Percentiles rank a stretch among this genome's conserved stretches.
These are phyloP conservation scores for Cinara cedri DNA, from an alignment of 2,888 invertebrate species.

Conservation along the genomic window DNA sequence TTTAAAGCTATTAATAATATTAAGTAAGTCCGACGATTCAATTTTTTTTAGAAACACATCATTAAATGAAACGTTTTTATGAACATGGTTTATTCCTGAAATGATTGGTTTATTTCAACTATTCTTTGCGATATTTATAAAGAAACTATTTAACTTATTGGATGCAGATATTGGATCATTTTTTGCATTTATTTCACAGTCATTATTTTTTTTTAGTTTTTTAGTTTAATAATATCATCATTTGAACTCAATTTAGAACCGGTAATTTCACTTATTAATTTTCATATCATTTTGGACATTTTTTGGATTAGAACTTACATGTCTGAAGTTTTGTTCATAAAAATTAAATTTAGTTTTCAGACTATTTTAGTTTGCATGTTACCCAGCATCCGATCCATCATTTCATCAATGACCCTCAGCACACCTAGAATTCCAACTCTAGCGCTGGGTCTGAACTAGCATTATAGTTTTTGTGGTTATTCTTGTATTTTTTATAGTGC, in stretches of 20 bases:
- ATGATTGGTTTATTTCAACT: background rate
- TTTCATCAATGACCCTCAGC: too few species aligned
- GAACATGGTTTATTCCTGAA: too few species aligned
- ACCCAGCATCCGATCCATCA: too few species aligned
- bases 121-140: background rate
- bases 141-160: slow-evolving; percentile 6
- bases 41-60: too few species aligned
- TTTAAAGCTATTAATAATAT: too few species aligned
- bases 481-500: background rate
- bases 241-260: background rate
- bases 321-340: background rate
- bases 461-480: background rate
- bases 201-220: too few species aligned
- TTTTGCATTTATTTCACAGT: background rate
- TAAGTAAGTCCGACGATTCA: too few species aligned
- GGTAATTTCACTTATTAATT: background rate
- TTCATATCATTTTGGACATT: background rate
- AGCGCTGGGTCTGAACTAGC: too few species aligned
- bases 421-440: too few species aligned
- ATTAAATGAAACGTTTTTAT: too few species aligned
- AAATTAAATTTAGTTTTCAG: background rate
- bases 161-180: background rate
- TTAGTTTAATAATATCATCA: slow-evolving; percentile 10
- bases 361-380: too few species aligned
- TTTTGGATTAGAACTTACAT: background rate